These are phyloP conservation scores for Coryphaenoides rupestris DNA, from an alignment of 2,113 vertebrate species.

Conservation along the genomic window DNA sequence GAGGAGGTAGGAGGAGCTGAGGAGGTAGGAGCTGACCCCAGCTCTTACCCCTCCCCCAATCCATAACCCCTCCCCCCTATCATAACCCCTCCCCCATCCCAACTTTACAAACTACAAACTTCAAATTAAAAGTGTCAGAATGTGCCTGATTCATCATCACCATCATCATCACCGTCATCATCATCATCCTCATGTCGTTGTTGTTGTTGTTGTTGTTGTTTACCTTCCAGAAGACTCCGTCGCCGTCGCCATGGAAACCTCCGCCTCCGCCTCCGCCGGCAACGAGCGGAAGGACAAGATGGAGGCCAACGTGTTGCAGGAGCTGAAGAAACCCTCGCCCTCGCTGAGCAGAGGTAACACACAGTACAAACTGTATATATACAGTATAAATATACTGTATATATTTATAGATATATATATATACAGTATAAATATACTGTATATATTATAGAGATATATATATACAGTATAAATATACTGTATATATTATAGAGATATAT, in stretches of 20 bases:
- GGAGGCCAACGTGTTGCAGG: slow-evolving; percentile 77
- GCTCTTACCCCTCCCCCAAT: neutral
- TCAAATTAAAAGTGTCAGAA: too few species aligned
- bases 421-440: too few species aligned
- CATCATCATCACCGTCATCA: too few species aligned
- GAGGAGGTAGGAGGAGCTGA: too few species aligned
- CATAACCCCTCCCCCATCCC: neutral
- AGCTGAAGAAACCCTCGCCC: slow-evolving; percentile 80
- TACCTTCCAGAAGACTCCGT: slow-evolving; percentile 50
- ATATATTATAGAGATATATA: too few species aligned
- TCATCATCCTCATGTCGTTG: too few species aligned
- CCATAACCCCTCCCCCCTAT: too few species aligned
- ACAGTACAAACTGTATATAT: neutral
- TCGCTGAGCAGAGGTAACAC: slow-evolving; percentile 79
- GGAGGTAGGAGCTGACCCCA: too few species aligned
- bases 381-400: neutral
- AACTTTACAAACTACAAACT: too few species aligned
- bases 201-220: neutral
- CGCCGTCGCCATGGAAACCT: slow-evolving; percentile 80
- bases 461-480: too few species aligned
- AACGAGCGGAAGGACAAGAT: slow-evolving; percentile 83
- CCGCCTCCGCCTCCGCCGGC: slow-evolving; percentile 68
- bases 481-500: too few species aligned
- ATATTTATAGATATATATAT: neutral
- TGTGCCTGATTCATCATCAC: too few species aligned